These are phyloP conservation scores for Dorcus parallelipipedus DNA, from an alignment of 2,888 invertebrate genomes.

Conservation along the genomic window DNA sequence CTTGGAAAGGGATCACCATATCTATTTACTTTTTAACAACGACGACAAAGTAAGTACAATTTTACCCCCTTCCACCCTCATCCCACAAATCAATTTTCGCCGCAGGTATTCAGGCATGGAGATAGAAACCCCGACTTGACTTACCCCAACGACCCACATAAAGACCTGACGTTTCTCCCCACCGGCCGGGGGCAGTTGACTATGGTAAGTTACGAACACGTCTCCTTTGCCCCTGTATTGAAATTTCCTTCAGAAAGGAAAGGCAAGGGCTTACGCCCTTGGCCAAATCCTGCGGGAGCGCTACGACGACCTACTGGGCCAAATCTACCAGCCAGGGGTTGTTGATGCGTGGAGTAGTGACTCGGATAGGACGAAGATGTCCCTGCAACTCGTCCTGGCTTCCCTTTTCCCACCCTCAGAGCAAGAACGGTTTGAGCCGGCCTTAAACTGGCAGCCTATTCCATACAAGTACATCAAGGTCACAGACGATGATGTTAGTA, in stretches of 20 bases:
- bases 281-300: conserved; percentile 69
- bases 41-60: no score
- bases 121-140: conserved; percentile 66
- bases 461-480: not conserved
- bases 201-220: conserved; percentile 52
- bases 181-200: conserved; percentile 74
- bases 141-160: conserved; percentile 67
- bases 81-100: no score
- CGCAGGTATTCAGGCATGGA: conserved; percentile 71
- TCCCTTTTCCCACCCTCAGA: not conserved
- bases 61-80: no score
- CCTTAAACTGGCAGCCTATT: not conserved
- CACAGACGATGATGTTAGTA: no score
- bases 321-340: conserved; percentile 60
- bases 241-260: conserved; percentile 62
- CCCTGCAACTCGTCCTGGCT: conserved; percentile 51
- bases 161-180: conserved; percentile 61
- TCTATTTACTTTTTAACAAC: no score
- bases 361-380: conserved; percentile 67
- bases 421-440: not conserved
- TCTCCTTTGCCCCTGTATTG: no score
- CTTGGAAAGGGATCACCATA: no score
- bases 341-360: conserved; percentile 64
- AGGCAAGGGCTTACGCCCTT: conserved; percentile 68
- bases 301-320: conserved; percentile 65